Conservation (phyloP, 2,113 vertebrate species). For the Heloderma charlesbogerti region DNA sequence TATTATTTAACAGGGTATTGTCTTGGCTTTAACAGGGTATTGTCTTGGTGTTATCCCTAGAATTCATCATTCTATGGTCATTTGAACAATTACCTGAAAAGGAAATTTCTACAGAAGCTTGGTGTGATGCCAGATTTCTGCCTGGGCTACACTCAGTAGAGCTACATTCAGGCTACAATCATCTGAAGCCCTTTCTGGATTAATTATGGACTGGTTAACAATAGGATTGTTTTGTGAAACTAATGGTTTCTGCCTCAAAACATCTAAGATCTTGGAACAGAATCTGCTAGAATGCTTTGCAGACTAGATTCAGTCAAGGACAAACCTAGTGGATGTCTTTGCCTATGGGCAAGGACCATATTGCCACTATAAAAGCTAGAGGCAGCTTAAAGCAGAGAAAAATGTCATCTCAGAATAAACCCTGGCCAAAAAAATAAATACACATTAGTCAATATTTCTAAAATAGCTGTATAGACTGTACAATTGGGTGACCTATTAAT, state of each 20-base stretch:
- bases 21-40: too few species aligned
- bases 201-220: neutral
- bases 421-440: neutral
- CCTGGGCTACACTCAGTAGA: neutral
- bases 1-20: neutral
- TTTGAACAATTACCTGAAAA: neutral
- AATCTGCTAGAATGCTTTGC: neutral
- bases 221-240: neutral
- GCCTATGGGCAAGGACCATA: neutral
- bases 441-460: neutral
- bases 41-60: neutral
- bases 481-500: neutral
- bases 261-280: neutral
- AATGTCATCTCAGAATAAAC: neutral
- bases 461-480: neutral
- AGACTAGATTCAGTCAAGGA: neutral
- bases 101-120: neutral
- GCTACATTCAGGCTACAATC: neutral
- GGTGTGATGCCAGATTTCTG: neutral
- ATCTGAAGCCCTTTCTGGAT: neutral
- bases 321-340: neutral
- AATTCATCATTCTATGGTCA: neutral
- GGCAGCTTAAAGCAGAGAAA: neutral
- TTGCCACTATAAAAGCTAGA: neutral
- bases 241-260: neutral